Conservation (phyloP, 35 echinoderm and acorn worm genomes). For the Chiridota heheva region DNA sequence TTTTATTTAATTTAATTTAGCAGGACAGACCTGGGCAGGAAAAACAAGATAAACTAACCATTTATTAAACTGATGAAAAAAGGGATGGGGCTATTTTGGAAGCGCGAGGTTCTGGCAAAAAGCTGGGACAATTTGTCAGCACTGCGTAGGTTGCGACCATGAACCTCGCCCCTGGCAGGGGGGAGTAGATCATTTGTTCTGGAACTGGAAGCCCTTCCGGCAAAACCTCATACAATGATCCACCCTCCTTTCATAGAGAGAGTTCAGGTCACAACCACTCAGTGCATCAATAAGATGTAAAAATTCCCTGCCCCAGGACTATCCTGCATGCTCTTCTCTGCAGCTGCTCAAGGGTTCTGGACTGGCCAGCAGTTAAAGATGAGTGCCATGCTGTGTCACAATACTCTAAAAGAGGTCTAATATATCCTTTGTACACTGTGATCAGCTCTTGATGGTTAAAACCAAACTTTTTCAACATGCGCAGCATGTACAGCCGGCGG, state of each 20-base stretch:
- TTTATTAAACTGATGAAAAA: background rate
- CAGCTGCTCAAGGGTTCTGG: background rate
- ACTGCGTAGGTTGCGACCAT: constrained; percentile 13
- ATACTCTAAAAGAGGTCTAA: constrained; percentile 13
- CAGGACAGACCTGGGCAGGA: too few species aligned
- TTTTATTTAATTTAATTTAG: too few species aligned
- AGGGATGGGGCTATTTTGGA: constrained; percentile 11
- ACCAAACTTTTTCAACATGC: background rate
- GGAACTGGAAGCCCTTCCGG: constrained; percentile 1
- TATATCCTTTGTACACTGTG: background rate
- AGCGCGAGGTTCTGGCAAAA: background rate
- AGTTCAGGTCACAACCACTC: constrained; percentile 9
- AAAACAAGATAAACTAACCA: background rate
- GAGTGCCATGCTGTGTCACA: constrained; percentile 2
- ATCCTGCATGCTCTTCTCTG: background rate
- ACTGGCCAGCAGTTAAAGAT: constrained; percentile 16
- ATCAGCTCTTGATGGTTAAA: constrained; percentile 6
- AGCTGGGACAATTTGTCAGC: background rate
- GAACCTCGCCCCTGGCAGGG: background rate
- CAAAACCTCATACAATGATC: constrained; percentile 7
- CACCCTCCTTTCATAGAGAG: constrained; percentile 12
- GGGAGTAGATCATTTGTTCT: constrained; percentile 6
- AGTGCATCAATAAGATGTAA: background rate
- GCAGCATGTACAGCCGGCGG: background rate
- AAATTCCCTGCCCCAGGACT: background rate